phyloP scores from a whole-genome alignment of 1,140 invertebrate genomes.

The Caenorhabditis latens region DNA sequence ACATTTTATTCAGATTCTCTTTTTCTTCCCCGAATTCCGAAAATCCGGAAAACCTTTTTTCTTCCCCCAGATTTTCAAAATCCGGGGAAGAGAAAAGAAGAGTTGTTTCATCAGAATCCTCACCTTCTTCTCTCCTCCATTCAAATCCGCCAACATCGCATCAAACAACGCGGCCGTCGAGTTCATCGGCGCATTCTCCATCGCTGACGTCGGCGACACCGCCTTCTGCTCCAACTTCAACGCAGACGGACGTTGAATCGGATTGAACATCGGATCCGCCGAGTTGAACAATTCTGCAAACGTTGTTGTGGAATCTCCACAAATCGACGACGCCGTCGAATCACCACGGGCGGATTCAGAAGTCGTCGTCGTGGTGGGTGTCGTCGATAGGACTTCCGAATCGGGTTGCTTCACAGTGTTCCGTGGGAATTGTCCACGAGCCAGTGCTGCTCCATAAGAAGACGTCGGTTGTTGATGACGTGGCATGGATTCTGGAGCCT shows the following conservation, averaged over 20 bases:
- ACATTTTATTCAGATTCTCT: no score
- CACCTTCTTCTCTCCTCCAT: constrained; percentile 3
- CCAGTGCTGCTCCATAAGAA: constrained; percentile 63
- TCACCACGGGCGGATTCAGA: background rate
- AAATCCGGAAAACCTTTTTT: no score
- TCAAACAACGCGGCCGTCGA: background rate
- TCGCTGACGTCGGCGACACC: background rate
- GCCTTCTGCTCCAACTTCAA: constrained; percentile 36
- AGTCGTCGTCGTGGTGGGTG: background rate
- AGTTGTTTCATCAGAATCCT: background rate
- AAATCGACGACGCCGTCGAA: background rate
- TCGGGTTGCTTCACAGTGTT: constrained; percentile 27
- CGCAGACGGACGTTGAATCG: background rate
- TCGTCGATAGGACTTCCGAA: background rate
- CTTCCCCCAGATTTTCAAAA: no score
- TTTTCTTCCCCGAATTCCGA: no score
- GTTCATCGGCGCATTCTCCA: background rate
- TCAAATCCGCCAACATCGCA: constrained; percentile 23
- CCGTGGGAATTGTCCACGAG: constrained; percentile 58
- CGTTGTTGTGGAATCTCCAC: background rate
- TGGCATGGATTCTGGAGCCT: background rate
- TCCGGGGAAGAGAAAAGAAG: no score
- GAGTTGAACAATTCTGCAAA: background rate
- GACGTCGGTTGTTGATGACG: background rate
- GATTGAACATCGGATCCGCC: background rate